phyloP scores from a whole-genome alignment of 2,797 vertebrate genomes.

The Crocodylus rhombifer region DNA sequence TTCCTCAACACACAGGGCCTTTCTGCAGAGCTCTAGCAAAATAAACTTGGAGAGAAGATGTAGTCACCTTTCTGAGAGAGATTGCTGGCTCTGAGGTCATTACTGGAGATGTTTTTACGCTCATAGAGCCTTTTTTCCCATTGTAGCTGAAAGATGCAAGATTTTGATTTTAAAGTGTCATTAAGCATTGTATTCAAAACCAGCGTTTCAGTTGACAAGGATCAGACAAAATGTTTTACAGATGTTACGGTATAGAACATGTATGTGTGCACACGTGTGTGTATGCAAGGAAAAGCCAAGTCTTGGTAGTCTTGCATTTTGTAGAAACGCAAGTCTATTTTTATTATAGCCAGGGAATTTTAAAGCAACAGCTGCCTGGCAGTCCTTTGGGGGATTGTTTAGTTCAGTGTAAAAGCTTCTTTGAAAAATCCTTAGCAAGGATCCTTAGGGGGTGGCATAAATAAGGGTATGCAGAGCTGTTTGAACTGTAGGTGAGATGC shows the following conservation, averaged over 20 bases:
- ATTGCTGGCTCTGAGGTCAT: not conserved
- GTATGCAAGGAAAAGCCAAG: not conserved
- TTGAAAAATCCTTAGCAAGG: not conserved
- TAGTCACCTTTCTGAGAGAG: not conserved
- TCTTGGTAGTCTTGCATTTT: not conserved
- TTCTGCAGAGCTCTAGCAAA: not conserved
- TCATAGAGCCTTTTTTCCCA: not conserved
- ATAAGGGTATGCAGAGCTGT: not conserved
- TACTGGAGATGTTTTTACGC: not conserved
- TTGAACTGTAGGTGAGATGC: not conserved
- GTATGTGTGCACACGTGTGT: not conserved
- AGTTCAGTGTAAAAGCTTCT: not conserved
- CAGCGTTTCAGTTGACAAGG: not conserved
- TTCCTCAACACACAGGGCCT: not conserved
- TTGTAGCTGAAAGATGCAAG: not conserved
- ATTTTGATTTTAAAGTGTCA: not conserved
- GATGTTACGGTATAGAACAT: not conserved
- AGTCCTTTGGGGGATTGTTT: not conserved
- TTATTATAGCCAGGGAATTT: not conserved
- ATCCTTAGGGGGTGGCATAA: not conserved
- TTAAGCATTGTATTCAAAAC: not conserved
- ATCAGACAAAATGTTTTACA: not conserved
- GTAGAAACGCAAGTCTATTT: not conserved
- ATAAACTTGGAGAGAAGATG: not conserved
- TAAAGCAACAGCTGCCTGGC: not conserved